phyloP scores from a whole-genome alignment of 1,140 invertebrate genomes.

The Drosophila ogumai region DNA sequence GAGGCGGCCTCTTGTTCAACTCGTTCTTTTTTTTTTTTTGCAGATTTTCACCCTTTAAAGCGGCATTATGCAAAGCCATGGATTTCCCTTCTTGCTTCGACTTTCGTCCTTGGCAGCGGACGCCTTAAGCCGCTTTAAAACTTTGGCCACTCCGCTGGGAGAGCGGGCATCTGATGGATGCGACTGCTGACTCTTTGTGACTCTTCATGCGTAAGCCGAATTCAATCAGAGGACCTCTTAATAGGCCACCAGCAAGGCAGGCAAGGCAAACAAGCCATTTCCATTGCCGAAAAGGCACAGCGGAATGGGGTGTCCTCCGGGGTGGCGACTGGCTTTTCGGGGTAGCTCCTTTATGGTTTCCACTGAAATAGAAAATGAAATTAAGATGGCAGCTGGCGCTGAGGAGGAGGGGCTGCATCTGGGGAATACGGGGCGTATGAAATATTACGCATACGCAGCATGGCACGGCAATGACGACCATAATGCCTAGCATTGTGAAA shows the following conservation, averaged over 20 bases:
- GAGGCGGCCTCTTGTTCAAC: conserved; percentile 3
- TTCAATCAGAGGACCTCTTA: conserved; percentile 70
- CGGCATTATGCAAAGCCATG: conserved; percentile 58
- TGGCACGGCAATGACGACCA: conserved; percentile 24
- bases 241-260: conserved; percentile 32
- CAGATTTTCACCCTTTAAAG: conserved; percentile 25
- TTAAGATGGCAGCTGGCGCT: conserved; percentile 48
- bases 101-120: conserved; percentile 71
- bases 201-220: conserved; percentile 75
- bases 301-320: conserved; percentile 5
- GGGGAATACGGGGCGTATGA: conserved; percentile 53
- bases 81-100: conserved; percentile 8
- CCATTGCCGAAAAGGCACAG: conserved; percentile 3
- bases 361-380: conserved; percentile 59
- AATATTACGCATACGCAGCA: conserved; percentile 71
- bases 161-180: conserved; percentile 51
- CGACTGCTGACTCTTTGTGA: conserved; percentile 58
- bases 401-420: conserved; percentile 21
- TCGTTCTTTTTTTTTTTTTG: conserved; percentile 1
- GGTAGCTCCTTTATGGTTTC: conserved; percentile 67
- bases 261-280: conserved; percentile 6
- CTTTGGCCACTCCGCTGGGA: conserved; percentile 22
- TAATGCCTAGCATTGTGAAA: conserved; percentile 51
- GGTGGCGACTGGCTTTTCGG: conserved; percentile 15
- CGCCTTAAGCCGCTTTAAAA: conserved; percentile 69